A percentile compares a stretch with the other conserved stretches of the same genome.
These are phyloP conservation scores for Hydractinia echinata DNA, from an alignment of 30 jellyfish, hydroid and myxozoan species.

Conservation along the genomic window DNA sequence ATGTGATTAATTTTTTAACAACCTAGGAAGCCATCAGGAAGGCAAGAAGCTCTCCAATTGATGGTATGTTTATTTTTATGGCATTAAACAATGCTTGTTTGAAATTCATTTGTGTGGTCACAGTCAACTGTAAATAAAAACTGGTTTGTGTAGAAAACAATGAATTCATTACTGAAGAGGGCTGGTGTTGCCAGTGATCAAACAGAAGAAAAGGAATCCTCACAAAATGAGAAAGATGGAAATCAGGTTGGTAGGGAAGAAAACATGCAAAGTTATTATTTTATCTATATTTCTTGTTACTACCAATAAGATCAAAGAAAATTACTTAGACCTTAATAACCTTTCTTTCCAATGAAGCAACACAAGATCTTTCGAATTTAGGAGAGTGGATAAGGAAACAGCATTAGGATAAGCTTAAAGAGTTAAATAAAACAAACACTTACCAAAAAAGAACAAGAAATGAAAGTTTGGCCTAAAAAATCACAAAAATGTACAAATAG, in stretches of 20 bases:
- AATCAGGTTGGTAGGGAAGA: background rate
- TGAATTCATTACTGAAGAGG: constrained; percentile 57
- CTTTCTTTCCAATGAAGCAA: too few species aligned
- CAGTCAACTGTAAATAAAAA: background rate
- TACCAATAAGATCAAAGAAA: too few species aligned
- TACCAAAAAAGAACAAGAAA: too few species aligned
- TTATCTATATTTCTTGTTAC: background rate
- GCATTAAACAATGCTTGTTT: too few species aligned
- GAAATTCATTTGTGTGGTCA: background rate
- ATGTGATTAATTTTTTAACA: background rate
- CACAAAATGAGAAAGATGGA: constrained; percentile 9
- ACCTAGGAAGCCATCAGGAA: constrained; percentile 89
- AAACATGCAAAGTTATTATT: background rate
- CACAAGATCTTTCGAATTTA: too few species aligned
- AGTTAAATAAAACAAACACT: too few species aligned
- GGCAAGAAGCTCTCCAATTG: constrained; percentile 78
- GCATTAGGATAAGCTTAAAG: too few species aligned
- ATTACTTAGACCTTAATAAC: too few species aligned
- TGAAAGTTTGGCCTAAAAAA: too few species aligned
- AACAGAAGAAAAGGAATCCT: background rate
- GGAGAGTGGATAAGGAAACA: too few species aligned
- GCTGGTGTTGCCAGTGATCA: constrained; percentile 51
- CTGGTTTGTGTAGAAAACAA: constrained; percentile 45
- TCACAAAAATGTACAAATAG: too few species aligned
- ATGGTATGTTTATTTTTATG: constrained; percentile 31